Conservation (phyloP, 2,113 vertebrate species). For the Odobenus rosmarus region DNA sequence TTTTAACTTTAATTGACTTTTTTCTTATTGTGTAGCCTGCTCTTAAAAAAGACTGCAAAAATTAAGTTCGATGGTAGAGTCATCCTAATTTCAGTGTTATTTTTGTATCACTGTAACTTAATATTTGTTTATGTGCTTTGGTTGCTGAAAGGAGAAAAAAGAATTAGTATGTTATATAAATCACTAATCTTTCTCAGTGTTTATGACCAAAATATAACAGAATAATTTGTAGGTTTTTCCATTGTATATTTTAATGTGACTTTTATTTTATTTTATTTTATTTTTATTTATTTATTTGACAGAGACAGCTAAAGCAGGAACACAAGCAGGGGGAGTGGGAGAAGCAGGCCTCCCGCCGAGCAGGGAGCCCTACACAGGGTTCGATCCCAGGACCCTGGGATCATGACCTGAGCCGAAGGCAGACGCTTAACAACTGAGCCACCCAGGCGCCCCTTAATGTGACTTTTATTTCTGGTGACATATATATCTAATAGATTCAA, state of each 20-base stretch:
- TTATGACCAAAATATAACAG: neutral
- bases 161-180: neutral
- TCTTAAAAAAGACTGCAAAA: neutral
- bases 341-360: no score
- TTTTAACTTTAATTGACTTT: neutral
- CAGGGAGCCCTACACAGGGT: no score
- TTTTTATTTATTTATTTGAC: no score
- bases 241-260: neutral
- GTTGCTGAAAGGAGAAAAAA: neutral
- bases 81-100: neutral
- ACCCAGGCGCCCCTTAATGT: neutral
- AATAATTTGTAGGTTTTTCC: neutral
- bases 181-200: neutral
- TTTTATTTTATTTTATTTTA: neutral
- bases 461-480: neutral
- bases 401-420: no score
- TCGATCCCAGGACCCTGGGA: no score
- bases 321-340: no score
- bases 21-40: neutral
- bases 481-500: neutral
- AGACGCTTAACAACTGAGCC: no score
- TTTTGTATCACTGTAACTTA: neutral
- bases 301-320: no score
- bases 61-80: neutral
- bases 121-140: neutral